phyloP scores from a whole-genome alignment of 2,888 invertebrate species.

The Parnassius glacialis region DNA sequence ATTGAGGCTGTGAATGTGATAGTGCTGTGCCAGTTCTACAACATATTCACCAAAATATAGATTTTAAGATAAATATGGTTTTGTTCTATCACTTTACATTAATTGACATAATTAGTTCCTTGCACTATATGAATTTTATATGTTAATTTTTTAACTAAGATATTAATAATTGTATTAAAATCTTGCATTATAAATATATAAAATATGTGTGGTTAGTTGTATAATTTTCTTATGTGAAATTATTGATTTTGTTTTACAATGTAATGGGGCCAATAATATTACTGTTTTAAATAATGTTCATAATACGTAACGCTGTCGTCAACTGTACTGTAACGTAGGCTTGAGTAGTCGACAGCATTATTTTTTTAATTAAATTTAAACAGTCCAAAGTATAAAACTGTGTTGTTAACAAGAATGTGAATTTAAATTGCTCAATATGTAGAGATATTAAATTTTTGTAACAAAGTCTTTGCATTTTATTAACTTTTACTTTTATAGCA shows the following conservation, averaged over 20 bases:
- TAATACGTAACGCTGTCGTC: too few relatives aligned
- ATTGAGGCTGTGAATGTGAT: constrained; percentile 56
- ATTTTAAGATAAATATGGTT: constrained; percentile 9
- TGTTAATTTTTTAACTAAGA: too few relatives aligned
- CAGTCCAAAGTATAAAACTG: too few relatives aligned
- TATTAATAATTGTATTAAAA: too few relatives aligned
- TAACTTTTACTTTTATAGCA: too few relatives aligned
- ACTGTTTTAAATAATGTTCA: not conserved
- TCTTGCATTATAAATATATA: too few relatives aligned
- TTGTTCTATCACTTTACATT: too few relatives aligned
- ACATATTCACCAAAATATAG: constrained; percentile 42
- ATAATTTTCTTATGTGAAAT: not conserved
- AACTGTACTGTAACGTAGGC: not conserved
- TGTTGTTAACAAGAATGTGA: not conserved
- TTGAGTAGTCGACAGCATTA: not conserved
- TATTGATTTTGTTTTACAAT: not conserved
- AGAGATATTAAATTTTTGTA: constrained; percentile 17
- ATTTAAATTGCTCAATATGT: constrained; percentile 17
- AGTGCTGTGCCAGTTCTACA: constrained; percentile 44
- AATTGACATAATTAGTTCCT: too few relatives aligned
- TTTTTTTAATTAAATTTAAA: not conserved
- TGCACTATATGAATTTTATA: too few relatives aligned
- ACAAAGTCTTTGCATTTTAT: constrained; percentile 5
- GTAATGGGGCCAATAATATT: constrained; percentile 10
- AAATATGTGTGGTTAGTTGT: too few relatives aligned